Base-by-base conservation (phyloP, 2,888 invertebrate species). In the Dione vanillae region DNA sequence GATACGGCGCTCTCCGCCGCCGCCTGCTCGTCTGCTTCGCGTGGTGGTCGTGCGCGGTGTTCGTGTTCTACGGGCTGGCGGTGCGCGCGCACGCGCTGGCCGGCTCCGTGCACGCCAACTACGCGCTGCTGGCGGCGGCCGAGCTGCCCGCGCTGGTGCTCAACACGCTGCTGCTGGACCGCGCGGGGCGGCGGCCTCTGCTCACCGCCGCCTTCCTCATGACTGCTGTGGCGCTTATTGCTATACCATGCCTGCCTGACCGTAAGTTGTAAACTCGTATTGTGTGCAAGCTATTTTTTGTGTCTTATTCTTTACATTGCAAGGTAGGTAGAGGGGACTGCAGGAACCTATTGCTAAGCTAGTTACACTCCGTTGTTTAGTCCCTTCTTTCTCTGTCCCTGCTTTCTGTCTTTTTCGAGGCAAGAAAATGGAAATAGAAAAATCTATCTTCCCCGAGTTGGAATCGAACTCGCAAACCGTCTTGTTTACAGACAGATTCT, bases 11-110 rank as follows among this genome's bases (percentile, higher is more conserved):
- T 49, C 81, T 92, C n/a, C 87, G 92, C 0, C 85, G 86, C 8
- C 89, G 92, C 1, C 80, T 92, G 75, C 76, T 78, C 75, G 90
- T 91, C 65, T 92, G 91, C 82, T 88, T 85, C 83, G 85, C 83
- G 78, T 92, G 92, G 92, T 92, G 92, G 92, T 77, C 85, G 75
- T 87, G 87, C 10, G 90, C 88, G 1, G 91, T 92, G 80, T 89
- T 92, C 85, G 92, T 92, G 83, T 91, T 90, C 85, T 92, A 91
- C 85, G 92, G 91, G 73, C 85, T 91, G 80, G 92, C 92, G 40
- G 92, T 88, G 76, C 85, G 85, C 67, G 83, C 91, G 80, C 89
- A 86, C 78, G 84, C 87, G 76, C 84, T 91, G 76, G 82, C 85
- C 10, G 90, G 90, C 74, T 84, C 87, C 16, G 78, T 83, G 78